Evolutionary conservation across 2,113 vertebrate genomes (phyloP).

Genomic region (Actenoides lindsayi): DNA sequence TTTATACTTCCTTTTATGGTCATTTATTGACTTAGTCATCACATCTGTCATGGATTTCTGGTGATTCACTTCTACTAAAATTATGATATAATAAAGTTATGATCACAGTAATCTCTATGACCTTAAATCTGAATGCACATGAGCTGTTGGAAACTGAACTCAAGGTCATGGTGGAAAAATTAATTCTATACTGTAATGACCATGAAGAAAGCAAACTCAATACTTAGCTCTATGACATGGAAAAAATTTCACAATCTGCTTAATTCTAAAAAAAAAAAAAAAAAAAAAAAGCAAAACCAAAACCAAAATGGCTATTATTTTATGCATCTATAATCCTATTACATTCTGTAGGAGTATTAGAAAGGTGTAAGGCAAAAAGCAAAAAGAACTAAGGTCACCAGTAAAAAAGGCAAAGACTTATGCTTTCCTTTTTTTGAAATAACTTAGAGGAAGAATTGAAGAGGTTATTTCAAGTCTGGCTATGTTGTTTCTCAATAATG

Average conservation of each 20-base stretch:
- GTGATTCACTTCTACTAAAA: neutral
- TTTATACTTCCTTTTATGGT: too few species aligned
- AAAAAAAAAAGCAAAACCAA: neutral
- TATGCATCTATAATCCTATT: neutral
- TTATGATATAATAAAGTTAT: neutral
- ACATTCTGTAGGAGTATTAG: neutral
- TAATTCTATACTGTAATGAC: neutral
- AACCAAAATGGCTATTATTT: neutral
- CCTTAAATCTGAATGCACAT: neutral
- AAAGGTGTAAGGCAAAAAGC: neutral
- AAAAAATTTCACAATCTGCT: neutral
- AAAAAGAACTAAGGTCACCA: neutral
- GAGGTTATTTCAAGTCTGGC: neutral
- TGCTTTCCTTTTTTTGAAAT: neutral
- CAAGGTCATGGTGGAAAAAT: neutral
- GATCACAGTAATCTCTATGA: neutral
- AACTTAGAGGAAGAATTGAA: neutral
- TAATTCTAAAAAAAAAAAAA: neutral
- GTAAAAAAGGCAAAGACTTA: neutral
- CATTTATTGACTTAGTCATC: neutral
- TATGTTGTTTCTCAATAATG: neutral
- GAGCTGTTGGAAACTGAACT: neutral
- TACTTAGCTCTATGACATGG: neutral
- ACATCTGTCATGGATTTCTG: neutral
- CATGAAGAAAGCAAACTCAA: neutral